These are phyloP conservation scores for Hymenochirus boettgeri DNA, from an alignment of 2,113 vertebrate species.

Conservation along the genomic window DNA sequence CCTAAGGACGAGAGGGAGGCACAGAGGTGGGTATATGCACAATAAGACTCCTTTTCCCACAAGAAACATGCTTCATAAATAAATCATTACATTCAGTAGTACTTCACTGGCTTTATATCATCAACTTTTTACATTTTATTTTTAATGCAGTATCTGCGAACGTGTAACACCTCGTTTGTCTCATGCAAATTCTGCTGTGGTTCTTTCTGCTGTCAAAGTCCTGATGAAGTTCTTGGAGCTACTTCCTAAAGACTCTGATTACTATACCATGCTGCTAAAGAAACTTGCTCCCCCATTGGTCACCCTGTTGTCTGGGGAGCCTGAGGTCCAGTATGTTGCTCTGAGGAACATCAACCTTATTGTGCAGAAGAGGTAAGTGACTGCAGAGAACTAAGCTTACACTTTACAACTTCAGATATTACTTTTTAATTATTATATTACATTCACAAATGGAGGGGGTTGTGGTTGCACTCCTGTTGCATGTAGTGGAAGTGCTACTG, in stretches of 20 bases:
- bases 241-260: slow-evolving; percentile 92
- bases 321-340: slow-evolving; percentile 96
- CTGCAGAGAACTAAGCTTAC: too few relatives aligned
- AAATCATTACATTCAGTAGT: too few relatives aligned
- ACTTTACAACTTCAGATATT: too few relatives aligned
- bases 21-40: slow-evolving; percentile 73
- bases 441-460: too few relatives aligned
- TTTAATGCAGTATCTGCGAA: slow-evolving; percentile 80
- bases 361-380: slow-evolving; percentile 90
- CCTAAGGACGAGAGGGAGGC: slow-evolving; percentile 96
- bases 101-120: too few relatives aligned
- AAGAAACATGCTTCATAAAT: too few relatives aligned
- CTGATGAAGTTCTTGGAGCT: slow-evolving; percentile 98
- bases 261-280: slow-evolving; percentile 95
- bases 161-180: slow-evolving; percentile 94
- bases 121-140: too few relatives aligned
- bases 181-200: slow-evolving; percentile 95
- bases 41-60: too few relatives aligned
- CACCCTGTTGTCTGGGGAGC: slow-evolving; percentile 92
- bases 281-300: slow-evolving; percentile 92
- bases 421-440: too few relatives aligned
- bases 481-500: too few relatives aligned
- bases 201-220: slow-evolving; percentile 95
- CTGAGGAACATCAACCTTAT: slow-evolving; percentile 98
- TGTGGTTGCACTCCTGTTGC: too few relatives aligned